Base-by-base conservation (phyloP, 2,113 vertebrate species). In the Cyanoramphus novaezelandiae region DNA sequence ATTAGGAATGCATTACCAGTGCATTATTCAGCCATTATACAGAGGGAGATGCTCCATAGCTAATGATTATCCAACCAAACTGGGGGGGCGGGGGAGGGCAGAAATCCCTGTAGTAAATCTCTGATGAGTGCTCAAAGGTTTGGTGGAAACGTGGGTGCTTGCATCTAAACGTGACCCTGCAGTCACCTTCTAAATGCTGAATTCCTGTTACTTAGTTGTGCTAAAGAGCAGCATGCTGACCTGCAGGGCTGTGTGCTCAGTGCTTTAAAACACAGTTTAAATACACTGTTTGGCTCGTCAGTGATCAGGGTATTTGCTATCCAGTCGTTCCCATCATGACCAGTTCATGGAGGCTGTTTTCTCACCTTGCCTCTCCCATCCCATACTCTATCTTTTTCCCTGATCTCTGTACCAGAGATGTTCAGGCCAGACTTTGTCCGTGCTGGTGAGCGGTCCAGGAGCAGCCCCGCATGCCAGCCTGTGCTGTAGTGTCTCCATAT, bases 381-480 rank as follows among this genome's bases (percentile, higher is more conserved):
- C 46, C 4, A 0, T 7, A 21, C 55, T 69, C 52, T 25, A 0
- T 18, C 29, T 7, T 4, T 53, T 75, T 35, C 7, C 6, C 47
- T 41, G 28, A 64, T 59, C 1, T 19, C 52, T 5, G 0, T 29
- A 9, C 24, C 29, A 50, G 17, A 4, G 1, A 10, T n/a, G 23
- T 24, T 35, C 53, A 13, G 31, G 2, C 46, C 47, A 12, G 13
- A 4, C 25, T 8, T 35, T 44, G 44, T 53, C 35, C 2, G 0
- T 21, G n/a, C 13, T 11, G 46, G 14, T 23, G 39, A 13, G 21
- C 18, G 3, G 39, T 6, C 29, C 49, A 5, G 39, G 29, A 33
- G 44, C 71, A 39, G 43, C 52, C 71, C 64, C 3, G 20, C 21
- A 1, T 25, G 37, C 28, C 80, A 44, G 37, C 28, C 74, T 10